A percentile compares a stretch with the other conserved stretches of the same genome.
phyloP scores from a whole-genome alignment of 2,888 invertebrate genomes.

The Autographa pulchrina region DNA sequence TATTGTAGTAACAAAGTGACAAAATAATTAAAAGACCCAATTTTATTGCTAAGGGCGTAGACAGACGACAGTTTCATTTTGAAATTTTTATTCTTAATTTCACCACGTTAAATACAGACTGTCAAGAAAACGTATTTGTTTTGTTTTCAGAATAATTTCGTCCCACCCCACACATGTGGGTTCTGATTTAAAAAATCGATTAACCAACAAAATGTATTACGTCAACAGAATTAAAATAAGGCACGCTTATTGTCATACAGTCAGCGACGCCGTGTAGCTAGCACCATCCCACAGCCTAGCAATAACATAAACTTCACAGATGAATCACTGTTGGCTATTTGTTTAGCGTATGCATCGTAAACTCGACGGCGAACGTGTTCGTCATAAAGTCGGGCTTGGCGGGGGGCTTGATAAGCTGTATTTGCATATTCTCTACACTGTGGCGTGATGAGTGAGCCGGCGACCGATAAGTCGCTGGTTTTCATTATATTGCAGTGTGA shows the following conservation, averaged over 20 bases:
- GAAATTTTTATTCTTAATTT: too few species aligned
- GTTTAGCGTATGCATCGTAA: conserved; percentile 62
- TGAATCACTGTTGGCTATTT: conserved; percentile 67
- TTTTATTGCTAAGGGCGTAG: neutral
- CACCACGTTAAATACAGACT: too few species aligned
- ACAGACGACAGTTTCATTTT: neutral
- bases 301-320: conserved; percentile 78
- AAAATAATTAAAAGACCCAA: neutral
- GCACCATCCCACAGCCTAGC: conserved; percentile 60
- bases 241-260: conserved; percentile 54
- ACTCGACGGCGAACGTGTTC: conserved; percentile 56
- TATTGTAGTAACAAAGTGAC: neutral
- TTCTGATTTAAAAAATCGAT: conserved; percentile 8
- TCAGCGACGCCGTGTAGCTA: conserved; percentile 25
- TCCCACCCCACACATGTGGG: neutral
- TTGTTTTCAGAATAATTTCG: neutral
- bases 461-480: conserved; percentile 49
- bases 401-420: conserved; percentile 68
- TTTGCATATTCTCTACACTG: conserved; percentile 63
- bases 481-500: conserved; percentile 46
- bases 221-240: conserved; percentile 59
- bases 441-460: conserved; percentile 48
- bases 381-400: conserved; percentile 74
- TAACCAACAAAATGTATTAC: neutral
- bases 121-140: too few species aligned